Conservation (phyloP, 2,113 vertebrate species). For the Variabilichromis moorii region DNA sequence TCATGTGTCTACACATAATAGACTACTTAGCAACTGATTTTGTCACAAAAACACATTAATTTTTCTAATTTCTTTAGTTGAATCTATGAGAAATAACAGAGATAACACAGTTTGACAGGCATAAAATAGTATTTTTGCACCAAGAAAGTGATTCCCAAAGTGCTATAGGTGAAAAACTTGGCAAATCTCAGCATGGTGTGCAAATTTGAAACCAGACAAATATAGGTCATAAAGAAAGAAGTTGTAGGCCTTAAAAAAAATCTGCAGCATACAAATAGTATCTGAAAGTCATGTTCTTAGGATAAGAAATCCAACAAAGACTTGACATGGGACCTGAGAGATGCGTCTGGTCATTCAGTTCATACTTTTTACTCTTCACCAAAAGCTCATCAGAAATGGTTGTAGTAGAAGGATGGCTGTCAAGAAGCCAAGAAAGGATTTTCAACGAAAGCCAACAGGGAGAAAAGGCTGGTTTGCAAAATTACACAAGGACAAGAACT, state of each 20-base stretch:
- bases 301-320: neutral
- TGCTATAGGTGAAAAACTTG: neutral
- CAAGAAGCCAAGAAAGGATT: neutral
- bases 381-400: neutral
- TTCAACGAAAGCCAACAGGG: rapidly evolving
- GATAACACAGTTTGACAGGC: neutral
- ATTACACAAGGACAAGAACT: neutral
- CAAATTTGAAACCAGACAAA: neutral
- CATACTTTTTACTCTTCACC: neutral
- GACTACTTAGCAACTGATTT: neutral
- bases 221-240: neutral
- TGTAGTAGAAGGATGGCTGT: neutral
- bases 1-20: neutral
- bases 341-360: neutral
- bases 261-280: neutral
- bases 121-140: neutral
- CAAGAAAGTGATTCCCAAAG: neutral
- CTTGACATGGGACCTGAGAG: neutral
- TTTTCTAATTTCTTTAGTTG: neutral
- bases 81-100: neutral
- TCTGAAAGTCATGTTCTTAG: neutral
- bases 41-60: neutral
- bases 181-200: neutral
- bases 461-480: neutral
- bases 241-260: neutral